Percentiles rank a stretch among this genome's conserved stretches.
phyloP scores from a whole-genome alignment of 2,113 vertebrate genomes.

The Gopherus evgoodei region DNA sequence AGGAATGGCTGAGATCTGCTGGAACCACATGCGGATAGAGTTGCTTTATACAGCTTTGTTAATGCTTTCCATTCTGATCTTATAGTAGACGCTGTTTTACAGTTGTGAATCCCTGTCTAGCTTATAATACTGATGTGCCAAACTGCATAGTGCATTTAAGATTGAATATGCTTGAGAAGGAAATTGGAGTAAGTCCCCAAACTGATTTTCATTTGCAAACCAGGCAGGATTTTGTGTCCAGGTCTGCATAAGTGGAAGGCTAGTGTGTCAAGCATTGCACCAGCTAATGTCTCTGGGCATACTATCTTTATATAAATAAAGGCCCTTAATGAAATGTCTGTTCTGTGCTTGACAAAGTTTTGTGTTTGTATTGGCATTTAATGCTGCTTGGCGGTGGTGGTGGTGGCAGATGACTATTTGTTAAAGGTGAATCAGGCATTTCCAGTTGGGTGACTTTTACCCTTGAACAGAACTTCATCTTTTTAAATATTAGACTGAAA shows the following conservation, averaged over 20 bases:
- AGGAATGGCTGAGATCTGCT: background rate
- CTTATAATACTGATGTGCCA: background rate
- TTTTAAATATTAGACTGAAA: background rate
- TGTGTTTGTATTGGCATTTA: background rate
- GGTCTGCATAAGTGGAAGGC: background rate
- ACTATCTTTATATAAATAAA: background rate
- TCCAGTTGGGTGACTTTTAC: slow-evolving; percentile 6
- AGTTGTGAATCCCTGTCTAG: background rate
- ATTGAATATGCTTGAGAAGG: background rate
- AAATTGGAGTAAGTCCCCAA: background rate
- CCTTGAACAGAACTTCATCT: background rate
- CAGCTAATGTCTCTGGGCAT: background rate
- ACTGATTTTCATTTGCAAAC: background rate
- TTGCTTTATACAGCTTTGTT: background rate
- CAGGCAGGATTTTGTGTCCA: background rate
- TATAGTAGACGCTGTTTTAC: background rate
- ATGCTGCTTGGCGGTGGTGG: background rate
- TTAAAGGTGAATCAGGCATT: background rate
- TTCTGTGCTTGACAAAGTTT: background rate
- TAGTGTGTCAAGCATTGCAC: background rate
- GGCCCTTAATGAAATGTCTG: background rate
- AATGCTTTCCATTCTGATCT: background rate
- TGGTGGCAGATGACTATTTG: no score
- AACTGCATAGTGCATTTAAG: background rate
- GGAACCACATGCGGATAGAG: background rate